Percentiles rank a stretch among this genome's conserved stretches.
Conservation (phyloP, 1,140 invertebrate species). For the Zophobas morio region DNA sequence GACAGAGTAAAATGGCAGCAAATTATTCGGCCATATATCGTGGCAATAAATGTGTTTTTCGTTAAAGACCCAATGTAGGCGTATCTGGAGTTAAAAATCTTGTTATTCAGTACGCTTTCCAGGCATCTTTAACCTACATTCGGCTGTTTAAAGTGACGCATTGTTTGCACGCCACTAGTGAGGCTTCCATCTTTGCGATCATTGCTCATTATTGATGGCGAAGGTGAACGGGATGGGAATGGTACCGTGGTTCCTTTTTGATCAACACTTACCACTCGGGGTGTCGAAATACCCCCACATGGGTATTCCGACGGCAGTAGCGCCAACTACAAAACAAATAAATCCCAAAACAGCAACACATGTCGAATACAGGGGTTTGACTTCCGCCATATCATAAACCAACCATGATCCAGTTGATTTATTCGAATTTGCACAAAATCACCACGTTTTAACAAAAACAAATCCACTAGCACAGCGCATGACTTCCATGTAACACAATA, state of each 20-base stretch:
- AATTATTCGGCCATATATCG: background rate
- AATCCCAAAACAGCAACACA: constrained; percentile 82
- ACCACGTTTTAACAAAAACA: constrained; percentile 33
- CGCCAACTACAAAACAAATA: constrained; percentile 82
- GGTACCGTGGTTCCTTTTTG: background rate
- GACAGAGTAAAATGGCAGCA: background rate
- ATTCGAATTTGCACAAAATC: constrained; percentile 30
- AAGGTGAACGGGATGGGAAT: background rate
- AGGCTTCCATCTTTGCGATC: background rate
- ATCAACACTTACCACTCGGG: constrained; percentile 69
- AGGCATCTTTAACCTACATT: constrained; percentile 14
- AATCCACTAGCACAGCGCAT: constrained; percentile 43
- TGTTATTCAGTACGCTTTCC: constrained; percentile 5
- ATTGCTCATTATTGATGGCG: background rate
- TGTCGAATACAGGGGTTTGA: constrained; percentile 77
- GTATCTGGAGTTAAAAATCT: constrained; percentile 13
- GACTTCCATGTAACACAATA: constrained; percentile 28
- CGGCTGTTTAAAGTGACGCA: background rate
- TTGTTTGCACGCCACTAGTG: background rate
- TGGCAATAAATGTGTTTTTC: constrained; percentile 10
- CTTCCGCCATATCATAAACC: constrained; percentile 65
- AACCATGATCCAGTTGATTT: constrained; percentile 30
- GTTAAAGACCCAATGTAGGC: background rate
- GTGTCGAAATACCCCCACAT: constrained; percentile 87
- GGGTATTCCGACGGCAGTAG: constrained; percentile 81